Evolutionary conservation across 2,797 vertebrate genomes (phyloP).

Genomic region (Lithobates pipiens): DNA sequence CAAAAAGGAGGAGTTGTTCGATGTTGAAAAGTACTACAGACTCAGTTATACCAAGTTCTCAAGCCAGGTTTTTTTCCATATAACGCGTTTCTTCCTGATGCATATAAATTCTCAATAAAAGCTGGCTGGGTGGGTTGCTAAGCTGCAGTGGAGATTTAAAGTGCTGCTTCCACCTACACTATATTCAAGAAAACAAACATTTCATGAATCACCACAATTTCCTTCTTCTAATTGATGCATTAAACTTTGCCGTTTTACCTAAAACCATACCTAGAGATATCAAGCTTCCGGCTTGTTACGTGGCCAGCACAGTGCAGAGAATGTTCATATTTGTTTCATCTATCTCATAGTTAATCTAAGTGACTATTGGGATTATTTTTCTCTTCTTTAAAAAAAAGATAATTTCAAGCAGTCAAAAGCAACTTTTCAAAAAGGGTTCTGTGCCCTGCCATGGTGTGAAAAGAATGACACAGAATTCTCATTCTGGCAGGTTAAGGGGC

Average conservation of each 20-base stretch:
- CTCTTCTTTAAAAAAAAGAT: too few species aligned
- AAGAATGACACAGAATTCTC: too few species aligned
- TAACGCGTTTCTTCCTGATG: constrained; percentile 16
- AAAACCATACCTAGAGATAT: not conserved
- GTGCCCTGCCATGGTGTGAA: too few species aligned
- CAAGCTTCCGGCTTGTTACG: too few species aligned
- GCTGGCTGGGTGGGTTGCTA: constrained; percentile 53
- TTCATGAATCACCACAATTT: constrained; percentile 50
- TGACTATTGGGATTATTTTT: too few species aligned
- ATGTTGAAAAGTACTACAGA: not conserved
- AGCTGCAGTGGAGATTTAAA: constrained; percentile 44
- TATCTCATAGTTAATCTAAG: too few species aligned
- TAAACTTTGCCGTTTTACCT: not conserved
- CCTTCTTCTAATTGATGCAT: not conserved
- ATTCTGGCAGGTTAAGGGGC: too few species aligned
- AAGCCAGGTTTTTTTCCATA: constrained; percentile 6
- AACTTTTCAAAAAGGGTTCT: too few species aligned
- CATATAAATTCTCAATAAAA: constrained; percentile 45
- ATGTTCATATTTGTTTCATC: not conserved
- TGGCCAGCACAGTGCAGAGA: not conserved
- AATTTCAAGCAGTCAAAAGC: too few species aligned
- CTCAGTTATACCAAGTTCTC: not conserved
- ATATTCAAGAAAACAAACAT: constrained; percentile 43
- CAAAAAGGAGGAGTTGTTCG: not conserved
- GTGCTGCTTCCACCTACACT: constrained; percentile 46